Conservation (phyloP, 2,113 vertebrate species). For the Engystomops pustulosus region DNA sequence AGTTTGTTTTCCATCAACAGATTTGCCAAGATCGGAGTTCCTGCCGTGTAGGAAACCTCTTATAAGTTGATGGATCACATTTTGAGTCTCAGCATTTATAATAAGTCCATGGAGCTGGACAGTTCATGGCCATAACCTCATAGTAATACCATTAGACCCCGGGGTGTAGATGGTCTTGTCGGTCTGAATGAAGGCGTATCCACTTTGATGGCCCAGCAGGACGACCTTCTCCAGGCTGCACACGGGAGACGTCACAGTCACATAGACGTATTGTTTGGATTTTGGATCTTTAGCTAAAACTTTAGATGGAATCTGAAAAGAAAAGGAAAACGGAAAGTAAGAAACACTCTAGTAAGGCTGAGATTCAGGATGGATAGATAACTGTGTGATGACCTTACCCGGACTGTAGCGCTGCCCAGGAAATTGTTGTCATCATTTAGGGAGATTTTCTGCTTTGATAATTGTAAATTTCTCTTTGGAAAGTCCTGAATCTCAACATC, state of each 20-base stretch:
- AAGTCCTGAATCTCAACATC: background rate
- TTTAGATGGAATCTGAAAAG: conserved; percentile 55
- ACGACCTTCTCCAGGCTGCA: conserved; percentile 55
- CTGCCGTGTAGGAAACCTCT: too few species aligned
- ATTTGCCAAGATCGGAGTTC: too few species aligned
- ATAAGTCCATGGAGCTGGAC: too few species aligned
- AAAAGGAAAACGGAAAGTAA: background rate
- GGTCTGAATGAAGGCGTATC: conserved; percentile 62
- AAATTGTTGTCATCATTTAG: background rate
- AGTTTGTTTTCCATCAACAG: background rate
- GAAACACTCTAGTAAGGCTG: background rate
- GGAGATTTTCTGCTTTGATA: conserved; percentile 10
- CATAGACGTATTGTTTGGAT: conserved; percentile 43
- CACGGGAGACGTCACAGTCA: background rate
- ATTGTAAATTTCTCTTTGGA: background rate
- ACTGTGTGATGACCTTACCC: background rate
- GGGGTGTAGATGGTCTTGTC: too few species aligned
- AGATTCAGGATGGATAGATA: background rate
- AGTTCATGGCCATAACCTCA: too few species aligned
- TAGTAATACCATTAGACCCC: too few species aligned
- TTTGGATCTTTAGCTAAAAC: conserved; percentile 9
- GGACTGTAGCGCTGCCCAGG: conserved; percentile 18
- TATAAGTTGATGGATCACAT: background rate
- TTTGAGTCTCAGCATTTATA: too few species aligned
- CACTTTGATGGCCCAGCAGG: conserved; percentile 55